Conservation (phyloP, 2,797 vertebrate species). For the Ptychadena robeensis region DNA sequence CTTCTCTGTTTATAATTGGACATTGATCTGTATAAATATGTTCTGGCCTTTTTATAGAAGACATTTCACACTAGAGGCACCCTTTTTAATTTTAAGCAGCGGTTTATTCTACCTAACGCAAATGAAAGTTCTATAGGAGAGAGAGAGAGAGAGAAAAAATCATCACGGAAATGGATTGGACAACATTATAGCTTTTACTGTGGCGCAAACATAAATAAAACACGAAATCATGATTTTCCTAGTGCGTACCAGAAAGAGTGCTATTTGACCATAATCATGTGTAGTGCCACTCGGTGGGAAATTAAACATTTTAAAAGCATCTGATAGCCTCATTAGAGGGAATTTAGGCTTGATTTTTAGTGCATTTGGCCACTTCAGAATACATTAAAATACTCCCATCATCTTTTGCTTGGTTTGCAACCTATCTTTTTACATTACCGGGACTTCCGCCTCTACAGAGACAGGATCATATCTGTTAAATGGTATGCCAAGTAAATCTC, state of each 20-base stretch:
- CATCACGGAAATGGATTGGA: conserved; percentile 18
- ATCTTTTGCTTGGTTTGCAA: conserved; percentile 26
- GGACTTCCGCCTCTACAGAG: conserved; percentile 25
- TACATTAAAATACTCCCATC: conserved; percentile 44
- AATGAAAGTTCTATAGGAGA: conserved; percentile 25
- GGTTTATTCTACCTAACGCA: conserved; percentile 22
- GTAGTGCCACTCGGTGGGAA: conserved; percentile 48
- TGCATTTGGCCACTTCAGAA: conserved; percentile 49
- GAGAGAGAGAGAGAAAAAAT: conserved; percentile 24
- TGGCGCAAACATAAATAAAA: conserved; percentile 53
- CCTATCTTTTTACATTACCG: conserved; percentile 35
- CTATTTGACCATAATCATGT: conserved; percentile 50
- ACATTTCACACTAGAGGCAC: conserved; percentile 41
- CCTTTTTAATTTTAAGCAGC: conserved; percentile 50
- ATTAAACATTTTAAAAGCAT: conserved; percentile 57
- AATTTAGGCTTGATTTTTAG: conserved; percentile 37
- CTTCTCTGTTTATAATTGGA: conserved; percentile 68
- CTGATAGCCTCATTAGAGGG: conserved; percentile 45
- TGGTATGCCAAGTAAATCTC: conserved; percentile 42
- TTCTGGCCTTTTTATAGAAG: conserved; percentile 37
- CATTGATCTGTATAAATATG: conserved; percentile 69
- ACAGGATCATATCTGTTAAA: conserved; percentile 51
- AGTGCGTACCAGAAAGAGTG: conserved; percentile 13
- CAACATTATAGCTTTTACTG: conserved; percentile 52
- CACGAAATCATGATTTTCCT: conserved; percentile 46